Evolutionary conservation across 2,888 invertebrate genomes (phyloP).

Genomic region (Aleiodes leptofemur): DNA sequence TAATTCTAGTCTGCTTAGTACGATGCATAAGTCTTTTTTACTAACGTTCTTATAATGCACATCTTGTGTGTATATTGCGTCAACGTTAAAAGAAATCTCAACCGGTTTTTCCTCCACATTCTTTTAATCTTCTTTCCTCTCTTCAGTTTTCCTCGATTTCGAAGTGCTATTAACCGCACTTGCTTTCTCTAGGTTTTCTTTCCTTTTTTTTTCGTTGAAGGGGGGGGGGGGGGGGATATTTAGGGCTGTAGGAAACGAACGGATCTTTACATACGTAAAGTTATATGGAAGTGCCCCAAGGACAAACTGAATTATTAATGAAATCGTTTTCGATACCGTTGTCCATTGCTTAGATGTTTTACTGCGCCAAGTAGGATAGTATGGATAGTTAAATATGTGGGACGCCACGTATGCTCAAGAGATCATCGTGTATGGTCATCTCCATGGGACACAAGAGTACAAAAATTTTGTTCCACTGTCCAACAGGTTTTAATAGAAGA

Average conservation of each 20-base stretch:
- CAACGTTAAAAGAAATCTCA: conserved; percentile 25
- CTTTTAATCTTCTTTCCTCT: background rate
- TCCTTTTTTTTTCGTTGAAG: too few species aligned
- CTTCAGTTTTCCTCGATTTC: too few species aligned
- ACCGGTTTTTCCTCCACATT: conserved; percentile 13
- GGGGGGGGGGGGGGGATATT: too few species aligned
- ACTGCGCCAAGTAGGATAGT: conserved; percentile 27
- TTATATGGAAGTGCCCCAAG: conserved; percentile 57
- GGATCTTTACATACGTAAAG: too few species aligned
- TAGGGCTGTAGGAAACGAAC: too few species aligned
- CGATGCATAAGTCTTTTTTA: conserved; percentile 13
- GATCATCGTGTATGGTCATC: conserved; percentile 68
- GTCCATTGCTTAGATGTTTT: conserved; percentile 46
- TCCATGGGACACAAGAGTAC: conserved; percentile 39
- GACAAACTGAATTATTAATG: conserved; percentile 67
- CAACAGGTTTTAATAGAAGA: conserved; percentile 4
- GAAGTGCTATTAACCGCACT: too few species aligned
- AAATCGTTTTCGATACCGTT: conserved; percentile 65
- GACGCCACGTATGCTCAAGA: conserved; percentile 66
- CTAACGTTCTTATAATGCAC: conserved; percentile 21
- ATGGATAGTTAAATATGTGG: conserved; percentile 59
- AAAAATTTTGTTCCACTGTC: conserved; percentile 12
- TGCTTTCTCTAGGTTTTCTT: too few species aligned
- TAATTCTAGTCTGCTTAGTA: conserved; percentile 4
- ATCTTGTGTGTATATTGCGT: conserved; percentile 29